A percentile compares a stretch with the other conserved stretches of the same genome.
These are phyloP conservation scores for Cheilosia vernalis DNA, from an alignment of 2,888 invertebrate genomes.

Conservation along the genomic window DNA sequence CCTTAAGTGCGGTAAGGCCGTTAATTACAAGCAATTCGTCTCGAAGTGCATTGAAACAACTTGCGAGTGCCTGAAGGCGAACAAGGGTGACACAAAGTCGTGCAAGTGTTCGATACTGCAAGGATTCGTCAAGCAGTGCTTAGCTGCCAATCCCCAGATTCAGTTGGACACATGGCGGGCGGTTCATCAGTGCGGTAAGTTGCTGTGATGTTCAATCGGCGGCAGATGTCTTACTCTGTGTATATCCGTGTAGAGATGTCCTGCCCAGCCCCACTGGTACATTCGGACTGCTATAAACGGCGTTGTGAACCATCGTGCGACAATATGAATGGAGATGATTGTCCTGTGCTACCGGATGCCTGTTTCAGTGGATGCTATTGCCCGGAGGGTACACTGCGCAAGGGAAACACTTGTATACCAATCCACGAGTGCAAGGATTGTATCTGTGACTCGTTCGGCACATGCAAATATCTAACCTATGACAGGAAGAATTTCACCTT, in stretches of 20 bases:
- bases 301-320: constrained; percentile 92
- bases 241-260: constrained; percentile 47
- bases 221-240: no score
- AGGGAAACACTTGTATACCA: constrained; percentile 88
- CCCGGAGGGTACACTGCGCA: constrained; percentile 89
- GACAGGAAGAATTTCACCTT: constrained; percentile 91
- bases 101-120: constrained; percentile 90
- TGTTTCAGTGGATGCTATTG: constrained; percentile 95
- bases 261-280: constrained; percentile 85
- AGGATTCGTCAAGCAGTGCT: constrained; percentile 89
- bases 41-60: constrained; percentile 90
- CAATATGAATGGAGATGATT: constrained; percentile 85
- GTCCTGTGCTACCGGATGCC: constrained; percentile 86
- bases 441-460: constrained; percentile 90
- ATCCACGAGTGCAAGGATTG: constrained; percentile 91
- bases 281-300: constrained; percentile 91
- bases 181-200: constrained; percentile 86
- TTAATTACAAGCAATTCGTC: constrained; percentile 88
- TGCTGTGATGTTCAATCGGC: not conserved
- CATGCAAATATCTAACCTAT: constrained; percentile 92
- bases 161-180: constrained; percentile 90
- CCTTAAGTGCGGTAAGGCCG: constrained; percentile 86
- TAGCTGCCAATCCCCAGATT: constrained; percentile 86
- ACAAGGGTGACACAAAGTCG: constrained; percentile 81
- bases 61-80: constrained; percentile 88